These are phyloP conservation scores for Mechanitis messenoides DNA, from an alignment of 2,888 invertebrate species.

Conservation along the genomic window DNA sequence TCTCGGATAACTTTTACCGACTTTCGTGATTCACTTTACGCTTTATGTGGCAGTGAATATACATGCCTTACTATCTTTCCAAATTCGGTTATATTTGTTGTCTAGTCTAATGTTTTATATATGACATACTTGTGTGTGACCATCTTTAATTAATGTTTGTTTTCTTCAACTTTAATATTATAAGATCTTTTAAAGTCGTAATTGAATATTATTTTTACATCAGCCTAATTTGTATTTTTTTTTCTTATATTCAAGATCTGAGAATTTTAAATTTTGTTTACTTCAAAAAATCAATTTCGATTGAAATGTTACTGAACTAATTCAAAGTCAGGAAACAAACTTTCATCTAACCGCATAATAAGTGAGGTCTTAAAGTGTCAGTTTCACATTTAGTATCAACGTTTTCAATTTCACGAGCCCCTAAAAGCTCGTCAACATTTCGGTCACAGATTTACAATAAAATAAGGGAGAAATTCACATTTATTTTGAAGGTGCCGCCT, in stretches of 20 bases:
- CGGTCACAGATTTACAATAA: slow-evolving; percentile 61
- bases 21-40: slow-evolving; percentile 29
- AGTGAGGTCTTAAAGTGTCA: slow-evolving; percentile 22
- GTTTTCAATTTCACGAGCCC: slow-evolving; percentile 27
- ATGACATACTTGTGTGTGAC: background rate
- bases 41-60: slow-evolving; percentile 19
- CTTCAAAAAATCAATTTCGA: too few relatives aligned
- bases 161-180: background rate
- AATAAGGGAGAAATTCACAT: slow-evolving; percentile 51
- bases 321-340: background rate
- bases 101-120: background rate
- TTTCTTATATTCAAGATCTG: too few relatives aligned
- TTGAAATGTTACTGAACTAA: background rate
- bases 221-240: too few relatives aligned
- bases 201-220: too few relatives aligned
- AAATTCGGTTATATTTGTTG: slow-evolving; percentile 10
- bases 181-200: background rate
- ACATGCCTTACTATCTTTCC: slow-evolving; percentile 18
- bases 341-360: slow-evolving; percentile 12
- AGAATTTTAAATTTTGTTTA: too few relatives aligned
- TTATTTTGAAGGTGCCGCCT: slow-evolving; percentile 46
- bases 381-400: slow-evolving; percentile 19
- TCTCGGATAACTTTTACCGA: slow-evolving; percentile 29
- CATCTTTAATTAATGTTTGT: background rate
- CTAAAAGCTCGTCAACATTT: slow-evolving; percentile 39